These are phyloP conservation scores for Varanus salvator DNA, from an alignment of 2,113 vertebrate species.

Conservation along the genomic window DNA sequence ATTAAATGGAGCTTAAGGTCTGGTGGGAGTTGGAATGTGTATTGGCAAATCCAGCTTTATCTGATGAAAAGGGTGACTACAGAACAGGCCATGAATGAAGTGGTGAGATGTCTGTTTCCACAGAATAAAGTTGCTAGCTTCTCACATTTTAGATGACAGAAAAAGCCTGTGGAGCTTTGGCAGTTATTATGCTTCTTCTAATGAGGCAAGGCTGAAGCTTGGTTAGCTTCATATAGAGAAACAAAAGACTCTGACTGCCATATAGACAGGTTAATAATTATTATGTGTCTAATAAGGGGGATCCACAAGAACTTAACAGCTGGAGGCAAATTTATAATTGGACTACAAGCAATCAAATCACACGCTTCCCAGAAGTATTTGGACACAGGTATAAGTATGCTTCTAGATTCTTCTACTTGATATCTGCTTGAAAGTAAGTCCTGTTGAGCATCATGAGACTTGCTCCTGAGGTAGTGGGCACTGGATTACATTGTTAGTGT, in stretches of 20 bases:
- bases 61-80: constrained; percentile 17
- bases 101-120: neutral
- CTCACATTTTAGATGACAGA: neutral
- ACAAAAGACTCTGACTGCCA: neutral
- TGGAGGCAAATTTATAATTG: neutral
- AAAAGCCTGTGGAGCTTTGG: rapidly evolving
- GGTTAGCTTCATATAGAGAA: neutral
- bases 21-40: constrained; percentile 24
- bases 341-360: neutral
- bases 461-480: neutral
- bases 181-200: neutral
- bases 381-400: neutral
- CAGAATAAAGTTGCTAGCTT: neutral
- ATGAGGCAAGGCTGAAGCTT: neutral
- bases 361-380: neutral
- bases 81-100: neutral
- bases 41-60: neutral
- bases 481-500: neutral
- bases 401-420: neutral
- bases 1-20: constrained; percentile 33
- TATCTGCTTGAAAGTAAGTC: neutral
- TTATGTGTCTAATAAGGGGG: neutral
- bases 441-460: neutral
- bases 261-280: neutral
- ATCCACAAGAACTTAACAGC: neutral